Base-by-base conservation (phyloP, 2,113 vertebrate species). In the Corydoras maculifer region DNA sequence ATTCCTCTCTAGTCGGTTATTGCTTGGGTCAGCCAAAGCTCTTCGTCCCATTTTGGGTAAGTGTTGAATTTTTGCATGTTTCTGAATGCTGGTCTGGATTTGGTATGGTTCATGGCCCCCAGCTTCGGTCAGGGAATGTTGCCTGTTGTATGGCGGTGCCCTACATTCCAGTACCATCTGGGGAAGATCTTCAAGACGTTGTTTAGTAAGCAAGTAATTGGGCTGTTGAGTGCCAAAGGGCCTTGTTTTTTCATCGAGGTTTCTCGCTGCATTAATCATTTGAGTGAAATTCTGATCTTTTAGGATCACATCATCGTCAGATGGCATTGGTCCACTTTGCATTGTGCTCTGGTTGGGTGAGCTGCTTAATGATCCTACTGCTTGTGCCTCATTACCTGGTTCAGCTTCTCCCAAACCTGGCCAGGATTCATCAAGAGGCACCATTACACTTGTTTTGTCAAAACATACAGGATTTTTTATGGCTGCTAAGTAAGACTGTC, bases 401-500 rank as follows among this genome's bases (percentile, higher is more conserved):
- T 81, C 80, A 13, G 15, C 59, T 30, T 61, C 77, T 3, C 60
- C 65, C 0, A 85, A 81, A 0, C 77, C 76, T 12, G 80, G 68
- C 50, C 80, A 18, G 0, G 79, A 69, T 77, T 94, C 90, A 60
- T 92, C 89, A 66, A 91, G 72, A 8, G 88, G 85, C 14, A 82
- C 79, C 1, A 88, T 72, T 74, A 83, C 82, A 4, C 82, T 82
- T 7, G 85, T 85, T 0, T 84, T 87, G 68, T 87, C 84, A 1
- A 91, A 89, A 63, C 77, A 75, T 4, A 89, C 85, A 0, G 92
- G 91, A 74, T 93, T 92, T 80, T 87, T 87, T 14, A 91, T 84
- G 0, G 90, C 88, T 0, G 82, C 90, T 69, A 91, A 18, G 53
- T 92, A 92, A 0, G 93, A 93, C 48, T 94, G 89, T 0, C 87